Percentiles rank a stretch among this genome's conserved stretches.
These are phyloP conservation scores for Ptiloglossa arizonensis DNA, from an alignment of 1,140 invertebrate genomes.

Conservation along the genomic window DNA sequence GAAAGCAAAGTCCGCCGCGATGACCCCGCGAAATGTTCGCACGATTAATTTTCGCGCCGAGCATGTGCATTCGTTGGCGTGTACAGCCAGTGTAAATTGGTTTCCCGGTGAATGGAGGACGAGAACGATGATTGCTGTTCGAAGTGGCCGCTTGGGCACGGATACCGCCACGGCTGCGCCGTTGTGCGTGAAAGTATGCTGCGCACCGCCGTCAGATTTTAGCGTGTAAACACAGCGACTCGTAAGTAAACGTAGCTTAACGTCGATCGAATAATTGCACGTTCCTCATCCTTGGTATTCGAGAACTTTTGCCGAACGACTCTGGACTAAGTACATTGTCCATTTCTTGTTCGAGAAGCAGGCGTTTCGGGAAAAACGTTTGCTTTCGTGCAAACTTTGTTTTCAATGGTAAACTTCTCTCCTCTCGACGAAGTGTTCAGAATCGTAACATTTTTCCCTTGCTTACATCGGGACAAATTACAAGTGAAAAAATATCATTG, in stretches of 20 bases:
- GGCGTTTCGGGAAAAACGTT: too few species aligned
- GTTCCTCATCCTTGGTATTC: too few species aligned
- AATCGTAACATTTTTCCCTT: too few species aligned
- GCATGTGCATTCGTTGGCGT: not conserved
- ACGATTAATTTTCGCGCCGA: constrained; percentile 14
- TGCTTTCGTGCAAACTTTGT: too few species aligned
- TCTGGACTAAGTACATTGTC: not conserved
- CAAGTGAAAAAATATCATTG: too few species aligned
- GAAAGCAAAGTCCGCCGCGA: constrained; percentile 14
- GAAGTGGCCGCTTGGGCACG: not conserved
- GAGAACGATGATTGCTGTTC: constrained; percentile 18
- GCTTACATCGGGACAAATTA: too few species aligned
- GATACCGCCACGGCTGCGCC: not conserved
- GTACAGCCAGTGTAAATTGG: not conserved
- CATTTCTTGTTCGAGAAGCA: not conserved
- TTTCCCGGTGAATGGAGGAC: not conserved
- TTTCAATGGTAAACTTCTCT: too few species aligned
- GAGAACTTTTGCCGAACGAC: not conserved
- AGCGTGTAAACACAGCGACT: constrained; percentile 6
- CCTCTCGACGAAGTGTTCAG: too few species aligned
- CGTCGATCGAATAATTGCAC: not conserved
- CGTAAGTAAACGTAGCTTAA: constrained; percentile 2
- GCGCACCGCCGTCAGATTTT: not conserved
- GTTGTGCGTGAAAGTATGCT: not conserved
- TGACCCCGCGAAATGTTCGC: constrained; percentile 39